phyloP scores from a whole-genome alignment of 1,140 invertebrate species.

The Neoseiulus cucumeris region DNA sequence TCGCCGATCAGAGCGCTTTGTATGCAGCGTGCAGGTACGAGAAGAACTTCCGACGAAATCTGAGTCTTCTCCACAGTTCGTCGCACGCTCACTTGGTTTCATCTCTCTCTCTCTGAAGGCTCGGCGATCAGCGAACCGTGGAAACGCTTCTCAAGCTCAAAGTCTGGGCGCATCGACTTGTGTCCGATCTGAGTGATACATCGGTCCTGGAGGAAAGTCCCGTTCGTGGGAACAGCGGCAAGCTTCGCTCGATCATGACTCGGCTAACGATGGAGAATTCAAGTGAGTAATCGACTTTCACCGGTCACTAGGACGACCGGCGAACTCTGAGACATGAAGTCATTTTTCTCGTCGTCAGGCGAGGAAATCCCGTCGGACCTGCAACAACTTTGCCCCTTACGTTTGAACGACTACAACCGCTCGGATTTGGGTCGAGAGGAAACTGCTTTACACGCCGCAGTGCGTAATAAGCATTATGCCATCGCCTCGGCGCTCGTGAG shows the following conservation, averaged over 20 bases:
- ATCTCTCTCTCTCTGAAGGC: conserved; percentile 25
- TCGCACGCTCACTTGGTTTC: not conserved
- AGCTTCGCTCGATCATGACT: conserved; percentile 3
- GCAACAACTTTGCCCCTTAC: not conserved
- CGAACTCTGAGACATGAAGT: not conserved
- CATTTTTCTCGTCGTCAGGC: not conserved
- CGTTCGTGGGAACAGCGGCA: not conserved
- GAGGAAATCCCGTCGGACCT: conserved; percentile 1
- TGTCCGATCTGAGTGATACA: conserved; percentile 1
- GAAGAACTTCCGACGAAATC: too few species aligned
- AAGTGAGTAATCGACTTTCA: not conserved
- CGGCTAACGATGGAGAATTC: not conserved
- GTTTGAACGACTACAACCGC: not conserved
- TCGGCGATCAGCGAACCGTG: conserved; percentile 59
- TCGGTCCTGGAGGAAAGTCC: not conserved
- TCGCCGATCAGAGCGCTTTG: conserved; percentile 64
- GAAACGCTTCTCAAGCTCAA: conserved; percentile 52
- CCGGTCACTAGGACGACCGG: not conserved
- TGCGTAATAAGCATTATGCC: conserved; percentile 49
- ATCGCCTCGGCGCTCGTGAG: conserved; percentile 50
- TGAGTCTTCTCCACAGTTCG: too few species aligned
- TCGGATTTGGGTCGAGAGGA: conserved; percentile 27
- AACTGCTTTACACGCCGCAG: conserved; percentile 54
- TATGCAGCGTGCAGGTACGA: conserved; percentile 48
- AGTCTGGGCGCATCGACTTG: conserved; percentile 34